Evolutionary conservation across 64 coral and sea anemone species (phyloP), one percentile per base, ranked within the genome.

Genomic region (Porites australiensis): DNA sequence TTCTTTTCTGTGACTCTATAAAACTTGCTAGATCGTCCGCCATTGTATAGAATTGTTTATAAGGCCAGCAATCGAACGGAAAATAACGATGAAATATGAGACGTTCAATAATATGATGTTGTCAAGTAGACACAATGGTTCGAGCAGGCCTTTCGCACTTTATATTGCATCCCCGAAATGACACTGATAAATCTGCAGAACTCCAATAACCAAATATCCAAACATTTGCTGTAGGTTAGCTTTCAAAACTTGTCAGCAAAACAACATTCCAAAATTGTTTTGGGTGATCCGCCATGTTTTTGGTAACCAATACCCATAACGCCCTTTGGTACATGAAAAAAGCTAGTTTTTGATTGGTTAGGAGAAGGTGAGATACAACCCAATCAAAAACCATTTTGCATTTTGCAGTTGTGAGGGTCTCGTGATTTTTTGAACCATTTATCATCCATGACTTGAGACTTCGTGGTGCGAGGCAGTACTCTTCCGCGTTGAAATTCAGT

Each of bases 1-100:
- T 93, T 57, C 71, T 82, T 74, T 96, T 96, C 73, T 96, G 95
- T 48, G 81, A 89, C 84, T 96, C 91, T 48, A 96, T 96, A 82
- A 96, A 96, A 48, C 92, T 96, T 75, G 95, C 89, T 37, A 96
- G 79, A 43, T 96, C 95, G 69, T 96, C 95, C 22, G 79, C 95
- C 95, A 96, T 96, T 89, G 4, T 64, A 64, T 13, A 84, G 1
- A 67, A 68, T 16, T 84, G 2, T 21, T 89, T 47, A 46, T 57
- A 13, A 68, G 2, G 5, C 11, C 72, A 77, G 27, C 66, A 49
- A 8, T 13, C 20, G 3, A 59, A 79, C 58, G 22, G 62, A 8
- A 45, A n/a, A 3, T 63, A 84, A 2, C 9, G 43, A 19, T 3
- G 13, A 12, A 75, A 75, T 72, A 72, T 8, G 53, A 0, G 8